Conservation (phyloP, 2,888 invertebrate species). For the Limnephilus rhombicus region DNA sequence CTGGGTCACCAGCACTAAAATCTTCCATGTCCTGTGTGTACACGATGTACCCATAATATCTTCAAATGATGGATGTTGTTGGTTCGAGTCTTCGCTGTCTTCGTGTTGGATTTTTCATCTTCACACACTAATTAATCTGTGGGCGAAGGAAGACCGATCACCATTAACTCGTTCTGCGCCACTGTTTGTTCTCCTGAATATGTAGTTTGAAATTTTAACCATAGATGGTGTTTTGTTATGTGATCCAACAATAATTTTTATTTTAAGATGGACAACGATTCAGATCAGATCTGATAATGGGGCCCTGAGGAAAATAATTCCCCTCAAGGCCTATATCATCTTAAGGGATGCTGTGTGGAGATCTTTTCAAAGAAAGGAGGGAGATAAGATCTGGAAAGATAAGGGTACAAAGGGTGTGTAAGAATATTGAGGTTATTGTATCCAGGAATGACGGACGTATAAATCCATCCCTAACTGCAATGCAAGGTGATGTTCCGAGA, state of each 20-base stretch:
- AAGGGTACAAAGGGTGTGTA: too few relatives aligned
- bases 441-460: too few relatives aligned
- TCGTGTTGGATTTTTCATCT: constrained; percentile 1
- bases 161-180: background rate
- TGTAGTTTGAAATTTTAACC: background rate
- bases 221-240: background rate
- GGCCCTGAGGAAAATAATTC: too few relatives aligned
- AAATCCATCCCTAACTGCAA: too few relatives aligned
- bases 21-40: background rate
- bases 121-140: background rate
- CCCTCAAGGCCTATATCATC: too few relatives aligned
- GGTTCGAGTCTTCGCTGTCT: background rate
- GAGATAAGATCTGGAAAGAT: too few relatives aligned
- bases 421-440: too few relatives aligned
- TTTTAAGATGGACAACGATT: background rate
- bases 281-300: background rate
- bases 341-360: too few relatives aligned
- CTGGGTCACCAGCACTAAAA: background rate
- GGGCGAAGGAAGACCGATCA: background rate
- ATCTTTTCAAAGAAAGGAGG: too few relatives aligned
- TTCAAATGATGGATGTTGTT: background rate
- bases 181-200: background rate
- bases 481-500: too few relatives aligned
- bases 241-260: background rate
- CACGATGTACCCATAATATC: background rate